Percentiles rank a stretch among this genome's conserved stretches.
phyloP scores from a whole-genome alignment of 2,888 invertebrate genomes.

The Argyresthia goedartella region DNA sequence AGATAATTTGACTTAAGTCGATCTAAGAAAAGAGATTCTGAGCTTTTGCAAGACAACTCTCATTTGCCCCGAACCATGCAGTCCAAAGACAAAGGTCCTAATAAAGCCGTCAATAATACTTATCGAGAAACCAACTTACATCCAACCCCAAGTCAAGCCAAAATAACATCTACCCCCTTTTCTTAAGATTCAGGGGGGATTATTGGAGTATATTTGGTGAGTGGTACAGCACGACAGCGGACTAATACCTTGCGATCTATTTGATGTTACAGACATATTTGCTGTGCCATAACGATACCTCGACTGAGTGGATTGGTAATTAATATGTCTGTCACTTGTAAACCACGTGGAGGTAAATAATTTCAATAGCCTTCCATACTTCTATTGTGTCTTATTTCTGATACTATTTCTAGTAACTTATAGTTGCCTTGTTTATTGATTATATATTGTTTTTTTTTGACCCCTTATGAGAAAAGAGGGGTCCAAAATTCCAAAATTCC shows the following conservation, averaged over 20 bases:
- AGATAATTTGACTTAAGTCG: too few species aligned
- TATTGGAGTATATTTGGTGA: background rate
- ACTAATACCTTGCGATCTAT: slow-evolving; percentile 22
- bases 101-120: slow-evolving; percentile 12
- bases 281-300: slow-evolving; percentile 2
- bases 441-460: too few species aligned
- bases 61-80: too few species aligned
- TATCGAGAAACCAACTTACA: background rate
- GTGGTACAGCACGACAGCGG: slow-evolving; percentile 20
- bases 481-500: too few species aligned
- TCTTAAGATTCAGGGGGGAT: background rate
- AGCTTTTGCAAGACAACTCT: too few species aligned
- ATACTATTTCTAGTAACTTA: too few species aligned
- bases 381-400: too few species aligned
- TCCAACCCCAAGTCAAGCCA: background rate
- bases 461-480: too few species aligned
- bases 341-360: too few species aligned
- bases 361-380: too few species aligned
- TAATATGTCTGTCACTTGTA: background rate
- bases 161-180: background rate
- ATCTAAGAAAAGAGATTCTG: too few species aligned
- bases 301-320: background rate
- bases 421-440: too few species aligned
- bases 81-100: slow-evolving; percentile 9
- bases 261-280: slow-evolving; percentile 6